Base-by-base conservation (phyloP, 2,797 vertebrate genomes). In the Poecilia wingei region DNA sequence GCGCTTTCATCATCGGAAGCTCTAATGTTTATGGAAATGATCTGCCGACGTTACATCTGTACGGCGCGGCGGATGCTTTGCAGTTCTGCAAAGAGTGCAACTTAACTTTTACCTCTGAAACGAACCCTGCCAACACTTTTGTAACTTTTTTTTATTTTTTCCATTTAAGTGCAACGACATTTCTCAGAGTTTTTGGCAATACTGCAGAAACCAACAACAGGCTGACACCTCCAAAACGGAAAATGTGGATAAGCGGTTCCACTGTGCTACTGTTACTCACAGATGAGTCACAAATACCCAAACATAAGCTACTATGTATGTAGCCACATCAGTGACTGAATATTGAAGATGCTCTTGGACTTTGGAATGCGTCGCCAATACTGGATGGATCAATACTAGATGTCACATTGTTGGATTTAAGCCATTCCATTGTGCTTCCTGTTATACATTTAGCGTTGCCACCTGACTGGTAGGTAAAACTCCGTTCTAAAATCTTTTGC, bases 331-430 rank as follows among this genome's bases (percentile, higher is more conserved):
- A 57, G 20, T 68, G 47, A 74, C 8, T 6, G 33, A 73, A 76
- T 79, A 74, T 78, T 78, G 41, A 31, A 76, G 66, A 82, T 76
- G 47, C 74, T 82, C 91, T 86, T 89, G 69, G 89, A 86, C 79
- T 79, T 66, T 72, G 77, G 84, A 78, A 81, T 83, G 88, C 87
- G 85, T 88, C 81, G 80, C 72, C 66, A 64, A 87, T 84, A 81
- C 86, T 77, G 78, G 6, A 66, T 64, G 31, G 31, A 18, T 36
- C 66, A 55, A 87, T 82, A 81, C 86, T 76, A 75, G 6, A 39
- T 25, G 9, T 22, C 12, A 59, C 7, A 33, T 4, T 68, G 33
- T 39, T 41, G 20, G 6, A 68, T 41, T 68, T 10, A 39, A 22
- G 20, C 31, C 28, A 8, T 39, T 18, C 33, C 31, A 8, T 64